phyloP scores from a whole-genome alignment of 2,888 invertebrate genomes.

The Oligia fasciuncula region DNA sequence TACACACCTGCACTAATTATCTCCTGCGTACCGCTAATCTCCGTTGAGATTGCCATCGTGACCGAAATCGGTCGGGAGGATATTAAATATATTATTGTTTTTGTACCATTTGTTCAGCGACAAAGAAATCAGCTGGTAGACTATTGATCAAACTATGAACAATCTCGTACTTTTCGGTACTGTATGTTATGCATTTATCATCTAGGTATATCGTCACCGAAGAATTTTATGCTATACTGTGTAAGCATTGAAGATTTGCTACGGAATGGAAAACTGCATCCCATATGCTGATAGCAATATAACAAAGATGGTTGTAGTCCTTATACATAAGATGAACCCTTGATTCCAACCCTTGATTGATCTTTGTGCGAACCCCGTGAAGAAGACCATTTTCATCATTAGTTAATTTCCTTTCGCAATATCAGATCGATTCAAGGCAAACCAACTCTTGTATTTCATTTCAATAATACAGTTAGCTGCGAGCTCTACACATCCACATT shows the following conservation, averaged over 20 bases:
- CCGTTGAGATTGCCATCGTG: no score
- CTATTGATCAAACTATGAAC: not conserved
- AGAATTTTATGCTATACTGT: not conserved
- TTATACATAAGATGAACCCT: not conserved
- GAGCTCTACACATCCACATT: not conserved
- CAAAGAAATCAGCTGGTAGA: not conserved
- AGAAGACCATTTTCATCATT: not conserved
- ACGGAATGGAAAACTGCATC: not conserved
- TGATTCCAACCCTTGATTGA: not conserved
- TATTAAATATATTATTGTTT: not conserved
- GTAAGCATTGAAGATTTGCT: not conserved
- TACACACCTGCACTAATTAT: no score
- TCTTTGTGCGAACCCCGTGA: not conserved
- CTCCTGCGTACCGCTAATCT: no score
- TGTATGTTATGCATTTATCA: not conserved
- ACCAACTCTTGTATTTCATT: not conserved
- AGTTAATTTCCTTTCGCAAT: not conserved
- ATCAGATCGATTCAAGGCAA: not conserved
- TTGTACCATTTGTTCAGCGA: not conserved
- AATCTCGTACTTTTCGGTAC: not conserved
- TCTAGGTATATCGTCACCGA: not conserved
- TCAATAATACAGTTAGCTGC: not conserved
- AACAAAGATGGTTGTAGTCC: not conserved
- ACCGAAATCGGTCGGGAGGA: no score
- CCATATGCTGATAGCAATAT: not conserved